Evolutionary conservation across 2,888 invertebrate genomes (phyloP).

Genomic region (Auanema freiburgensis): DNA sequence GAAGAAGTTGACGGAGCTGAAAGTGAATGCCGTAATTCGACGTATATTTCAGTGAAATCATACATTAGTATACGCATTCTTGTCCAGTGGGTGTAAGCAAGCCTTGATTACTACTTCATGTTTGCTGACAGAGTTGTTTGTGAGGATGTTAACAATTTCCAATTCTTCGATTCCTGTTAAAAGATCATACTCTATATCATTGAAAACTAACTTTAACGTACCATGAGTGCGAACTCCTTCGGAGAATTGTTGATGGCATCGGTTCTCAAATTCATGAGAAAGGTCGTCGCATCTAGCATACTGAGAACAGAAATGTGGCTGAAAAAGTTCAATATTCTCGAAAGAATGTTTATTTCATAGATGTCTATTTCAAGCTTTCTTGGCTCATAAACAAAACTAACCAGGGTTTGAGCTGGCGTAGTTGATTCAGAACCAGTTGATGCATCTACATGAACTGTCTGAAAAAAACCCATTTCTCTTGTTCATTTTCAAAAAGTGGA

Average conservation of each 20-base stretch:
- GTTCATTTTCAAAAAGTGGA: too few species aligned
- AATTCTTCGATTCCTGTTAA: conserved; percentile 41
- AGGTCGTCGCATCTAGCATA: conserved; percentile 39
- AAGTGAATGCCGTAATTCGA: not conserved
- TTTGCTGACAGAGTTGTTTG: conserved; percentile 37
- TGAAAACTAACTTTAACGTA: not conserved
- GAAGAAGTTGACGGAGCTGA: conserved; percentile 43
- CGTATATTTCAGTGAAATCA: not conserved
- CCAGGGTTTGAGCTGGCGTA: too few species aligned
- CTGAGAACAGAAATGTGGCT: conserved; percentile 29
- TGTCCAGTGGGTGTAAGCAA: conserved; percentile 41
- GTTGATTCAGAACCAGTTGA: too few species aligned
- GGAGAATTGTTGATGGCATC: conserved; percentile 38
- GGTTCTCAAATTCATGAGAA: conserved; percentile 36
- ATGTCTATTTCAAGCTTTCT: too few species aligned
- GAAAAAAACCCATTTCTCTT: too few species aligned
- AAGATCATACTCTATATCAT: too few species aligned
- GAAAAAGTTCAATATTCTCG: not conserved
- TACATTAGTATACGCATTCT: conserved; percentile 34
- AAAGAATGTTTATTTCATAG: too few species aligned
- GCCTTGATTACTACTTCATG: conserved; percentile 41
- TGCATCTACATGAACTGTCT: too few species aligned
- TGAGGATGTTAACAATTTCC: conserved; percentile 34
- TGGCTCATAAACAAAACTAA: too few species aligned
- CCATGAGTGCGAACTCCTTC: conserved; percentile 37